Base-by-base conservation (phyloP, 2,797 vertebrate genomes). In the Sarcophilus harrisii region DNA sequence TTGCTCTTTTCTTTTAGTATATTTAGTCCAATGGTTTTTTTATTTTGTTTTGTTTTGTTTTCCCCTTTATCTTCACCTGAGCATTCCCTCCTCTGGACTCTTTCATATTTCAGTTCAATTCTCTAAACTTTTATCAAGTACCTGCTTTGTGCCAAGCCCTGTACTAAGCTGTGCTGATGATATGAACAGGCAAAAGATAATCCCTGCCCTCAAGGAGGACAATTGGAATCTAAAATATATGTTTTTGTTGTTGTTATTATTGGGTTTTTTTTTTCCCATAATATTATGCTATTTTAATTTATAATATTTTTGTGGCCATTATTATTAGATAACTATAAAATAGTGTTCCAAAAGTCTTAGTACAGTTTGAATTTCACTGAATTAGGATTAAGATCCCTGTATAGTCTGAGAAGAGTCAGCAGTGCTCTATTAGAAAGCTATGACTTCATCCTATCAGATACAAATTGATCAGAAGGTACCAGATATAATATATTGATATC, bases 381-480 rank as follows among this genome's bases (percentile, higher is more conserved):
- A 2, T 73, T 73, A 10, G n/a, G 62, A 2, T 73, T 73, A 10
- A n/a, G 62, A 73, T 12, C 13, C 62, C 62, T 66, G 4, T n/a
- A 66, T 14, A 38, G 92, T 90, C 38, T 54, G 90, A 96, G 0
- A 11, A 11, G 0, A 24, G 58, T 90, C 0, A 0, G 0, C 0
- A 6, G 0, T 0, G 93, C 58, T 58, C 91, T 1, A 0, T 28
- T 6, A 9, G 93, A 96, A 93, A 96, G 93, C 62, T 14, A 60
- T 91, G 0, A 94, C 97, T 96, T 94, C 91, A 0, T 90, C 93
- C 95, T 11, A 16, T 94, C 1, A 58, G 55, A 97, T 3, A 92
- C 59, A 96, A 62, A 97, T 96, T 94, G 97, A 58, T 97, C 58
- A 95, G 96, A 57, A 58, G 90, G 89, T 96, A 94, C 59, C 81